Percentiles rank a stretch among this genome's conserved stretches.
phyloP scores from a whole-genome alignment of 92 coral and sea anemone genomes.

The Blastomussa wellsi region DNA sequence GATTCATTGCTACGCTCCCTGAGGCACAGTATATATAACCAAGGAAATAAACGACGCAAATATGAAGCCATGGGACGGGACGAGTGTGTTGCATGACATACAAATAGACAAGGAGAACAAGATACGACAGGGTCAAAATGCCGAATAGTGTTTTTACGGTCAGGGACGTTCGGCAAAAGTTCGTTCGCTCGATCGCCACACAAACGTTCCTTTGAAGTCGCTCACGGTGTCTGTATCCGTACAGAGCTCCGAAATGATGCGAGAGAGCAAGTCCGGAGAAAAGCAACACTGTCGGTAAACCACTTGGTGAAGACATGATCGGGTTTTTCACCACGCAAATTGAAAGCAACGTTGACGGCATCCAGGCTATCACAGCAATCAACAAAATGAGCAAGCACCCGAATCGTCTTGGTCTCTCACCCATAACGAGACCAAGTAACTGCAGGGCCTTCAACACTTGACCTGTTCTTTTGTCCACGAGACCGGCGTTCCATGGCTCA shows the following conservation, averaged over 20 bases:
- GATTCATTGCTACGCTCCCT: slow-evolving; percentile 38
- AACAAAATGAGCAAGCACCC: not conserved
- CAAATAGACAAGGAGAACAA: slow-evolving; percentile 26
- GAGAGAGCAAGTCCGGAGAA: slow-evolving; percentile 48
- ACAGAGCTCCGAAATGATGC: slow-evolving; percentile 49
- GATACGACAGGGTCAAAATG: slow-evolving; percentile 35
- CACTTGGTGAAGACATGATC: slow-evolving; percentile 52
- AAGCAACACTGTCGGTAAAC: slow-evolving; percentile 47
- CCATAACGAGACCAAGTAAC: not conserved
- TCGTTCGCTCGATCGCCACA: slow-evolving; percentile 42
- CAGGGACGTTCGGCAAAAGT: slow-evolving; percentile 23
- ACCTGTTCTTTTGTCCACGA: not conserved
- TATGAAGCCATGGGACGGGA: slow-evolving; percentile 52
- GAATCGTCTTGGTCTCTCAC: not conserved
- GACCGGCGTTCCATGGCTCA: slow-evolving; percentile 2
- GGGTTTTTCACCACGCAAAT: slow-evolving; percentile 43
- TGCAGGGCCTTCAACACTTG: not conserved
- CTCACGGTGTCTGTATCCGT: slow-evolving; percentile 35
- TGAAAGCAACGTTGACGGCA: slow-evolving; percentile 24
- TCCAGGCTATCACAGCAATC: slow-evolving; percentile 18
- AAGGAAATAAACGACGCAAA: slow-evolving; percentile 35
- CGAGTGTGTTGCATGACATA: slow-evolving; percentile 45
- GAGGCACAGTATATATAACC: slow-evolving; percentile 38
- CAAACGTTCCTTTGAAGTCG: slow-evolving; percentile 25
- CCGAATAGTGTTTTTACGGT: slow-evolving; percentile 19